Evolutionary conservation across 2,888 invertebrate species (phyloP), one percentile per base, ranked within the genome.

Genomic region (Tetragnatha montana): DNA sequence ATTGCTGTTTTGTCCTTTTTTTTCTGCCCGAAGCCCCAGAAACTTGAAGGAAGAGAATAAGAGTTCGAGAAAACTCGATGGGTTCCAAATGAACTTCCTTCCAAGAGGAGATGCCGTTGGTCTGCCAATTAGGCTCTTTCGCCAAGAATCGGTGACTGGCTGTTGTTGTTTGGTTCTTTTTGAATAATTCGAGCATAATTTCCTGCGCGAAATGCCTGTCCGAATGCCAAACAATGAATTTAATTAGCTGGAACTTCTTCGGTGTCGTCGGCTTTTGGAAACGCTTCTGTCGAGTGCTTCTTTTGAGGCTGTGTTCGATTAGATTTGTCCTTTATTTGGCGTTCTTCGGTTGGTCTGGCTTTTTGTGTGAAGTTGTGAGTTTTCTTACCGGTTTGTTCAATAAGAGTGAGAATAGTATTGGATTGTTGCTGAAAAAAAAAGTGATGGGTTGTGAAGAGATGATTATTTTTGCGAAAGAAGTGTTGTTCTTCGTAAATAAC

Each of bases 51-150:
- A 17, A 10, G 12, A 3, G 12, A 10, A 74, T 35, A 35, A 19
- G 21, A 35, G 35, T 74, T 35, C 35, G 35, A 12, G 74, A 74
- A 35, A 22, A 12, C 35, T 74, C 22, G 35, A 22, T 10, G 22
- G 74, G 8, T 74, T 74, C 35, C 35, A 35, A 74, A 74, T 74
- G 22, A 22, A 74, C 74, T 74, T 8, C 74, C 14, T 60, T 17
- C 12, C 14, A 22, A 10, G 35, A 22, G 14, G 8, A 22, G 14
- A 14, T 74, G 22, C 14, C 35, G 35, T 22, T 60, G 35, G 22
- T 35, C 35, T 74, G 35, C 74, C 74, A 74, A 74, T 74, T 74
- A 74, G 14, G 35, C 12, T 12, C 35, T 35, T 22, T 74, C 74
- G 74, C 22, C 74, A 60, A 60, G 60, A 74, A 74, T 74, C 17